A percentile compares a stretch with the other conserved stretches of the same genome.
Conservation (phyloP, 64 coral and sea anemone species). For the Trachythela sp. region DNA sequence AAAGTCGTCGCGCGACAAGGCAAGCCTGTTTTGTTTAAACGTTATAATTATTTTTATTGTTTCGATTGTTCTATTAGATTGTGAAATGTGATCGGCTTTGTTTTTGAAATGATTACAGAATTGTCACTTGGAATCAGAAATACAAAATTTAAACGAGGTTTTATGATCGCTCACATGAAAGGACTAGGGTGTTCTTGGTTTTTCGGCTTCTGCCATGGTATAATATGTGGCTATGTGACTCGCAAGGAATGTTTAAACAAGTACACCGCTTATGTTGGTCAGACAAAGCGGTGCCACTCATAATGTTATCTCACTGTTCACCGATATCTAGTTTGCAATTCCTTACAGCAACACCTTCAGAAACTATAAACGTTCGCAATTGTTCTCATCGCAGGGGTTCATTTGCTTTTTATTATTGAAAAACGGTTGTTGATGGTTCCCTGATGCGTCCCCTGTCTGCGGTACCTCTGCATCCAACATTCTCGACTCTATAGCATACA, state of each 20-base stretch:
- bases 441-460: not conserved
- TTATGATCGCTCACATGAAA: not conserved
- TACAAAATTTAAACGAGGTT: not conserved
- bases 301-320: not conserved
- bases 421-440: conserved; percentile 11
- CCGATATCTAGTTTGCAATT: not conserved
- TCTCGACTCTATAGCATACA: not conserved
- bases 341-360: not conserved
- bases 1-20: not conserved
- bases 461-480: not conserved
- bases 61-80: not conserved
- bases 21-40: not conserved
- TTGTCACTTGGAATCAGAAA: not conserved
- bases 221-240: not conserved
- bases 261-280: not conserved
- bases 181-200: not conserved
- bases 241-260: not conserved
- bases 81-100: not conserved
- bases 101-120: not conserved
- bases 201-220: not conserved
- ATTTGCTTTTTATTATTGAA: conserved; percentile 6
- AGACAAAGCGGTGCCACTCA: conserved; percentile 5
- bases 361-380: not conserved
- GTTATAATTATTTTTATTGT: conserved; percentile 8
- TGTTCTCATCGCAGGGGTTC: not conserved